Evolutionary conservation across 1,140 invertebrate genomes (phyloP), one percentile per base, ranked within the genome.

Genomic region (Papilio aristodemus): DNA sequence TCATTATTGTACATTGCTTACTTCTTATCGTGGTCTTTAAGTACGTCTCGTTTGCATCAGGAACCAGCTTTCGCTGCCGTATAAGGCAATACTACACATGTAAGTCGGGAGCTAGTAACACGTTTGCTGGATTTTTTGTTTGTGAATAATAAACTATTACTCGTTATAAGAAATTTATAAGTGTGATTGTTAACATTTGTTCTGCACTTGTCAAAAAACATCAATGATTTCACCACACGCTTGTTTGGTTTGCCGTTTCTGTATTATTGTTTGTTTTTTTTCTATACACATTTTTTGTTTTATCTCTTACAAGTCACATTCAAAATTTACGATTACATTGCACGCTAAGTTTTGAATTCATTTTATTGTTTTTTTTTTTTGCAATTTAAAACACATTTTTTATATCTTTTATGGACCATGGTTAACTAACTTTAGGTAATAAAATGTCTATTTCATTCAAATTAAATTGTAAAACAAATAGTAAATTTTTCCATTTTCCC

Each of bases 31-130:
- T n/a, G n/a, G 14, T 37, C 7, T 0, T 62, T 36, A 17, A 7
- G 46, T 36, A n/a, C 32, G 17, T 32, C 50, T 50, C 32, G 63
- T 66, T 50, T 66, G 41, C 63, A 46, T 32, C 63, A 66, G 63
- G 63, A 66, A 46, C 63, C 39, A 66, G 41, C 41, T 50, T 66
- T 27, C 63, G 25, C 63, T 50, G 36, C 63, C 63, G 43, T 66
- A 66, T 66, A 66, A 66, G 41, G 63, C 63, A 66, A 66, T 66
- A 32, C 63, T 66, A 11, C 63, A 66, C 39, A 66, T 66, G 63
- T 66, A 66, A 66, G 63, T 66, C 38, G 13, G 39, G 43, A 19
- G 32, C n/a, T 25, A 36, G 13, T 41, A 13, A 64, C 38, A 43
- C 25, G 19, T 41, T 64, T 64, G 22, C 37, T 50, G 63, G 14